Conservation (phyloP, 2,797 vertebrate genomes). For the Anomalospiza imberbis region DNA sequence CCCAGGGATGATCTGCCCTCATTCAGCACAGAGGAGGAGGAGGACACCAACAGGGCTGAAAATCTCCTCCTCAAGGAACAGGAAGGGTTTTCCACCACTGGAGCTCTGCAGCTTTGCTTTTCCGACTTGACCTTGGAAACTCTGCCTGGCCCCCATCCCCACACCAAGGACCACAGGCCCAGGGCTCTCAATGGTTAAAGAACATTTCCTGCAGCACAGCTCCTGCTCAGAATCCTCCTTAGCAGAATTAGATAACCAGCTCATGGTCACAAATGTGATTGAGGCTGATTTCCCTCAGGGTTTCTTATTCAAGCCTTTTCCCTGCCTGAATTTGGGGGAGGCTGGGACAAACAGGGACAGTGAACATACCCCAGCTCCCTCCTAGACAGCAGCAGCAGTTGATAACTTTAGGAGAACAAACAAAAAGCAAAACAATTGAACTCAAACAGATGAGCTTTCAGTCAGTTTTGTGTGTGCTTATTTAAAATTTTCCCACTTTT, state of each 20-base stretch:
- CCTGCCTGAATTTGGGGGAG: not conserved
- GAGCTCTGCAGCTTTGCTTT: not conserved
- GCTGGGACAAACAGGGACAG: rapidly evolving
- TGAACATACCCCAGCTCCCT: not conserved
- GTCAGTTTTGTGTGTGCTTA: not conserved
- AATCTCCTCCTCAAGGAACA: not conserved
- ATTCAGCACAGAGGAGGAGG: too few relatives aligned
- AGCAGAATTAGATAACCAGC: not conserved
- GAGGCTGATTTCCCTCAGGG: not conserved
- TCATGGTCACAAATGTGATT: rapidly evolving
- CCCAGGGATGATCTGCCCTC: too few relatives aligned
- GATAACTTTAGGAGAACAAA: not conserved
- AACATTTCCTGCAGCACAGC: not conserved
- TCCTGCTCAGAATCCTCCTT: not conserved
- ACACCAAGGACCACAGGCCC: not conserved
- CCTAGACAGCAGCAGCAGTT: not conserved
- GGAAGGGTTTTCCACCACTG: rapidly evolving
- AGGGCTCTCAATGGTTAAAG: not conserved
- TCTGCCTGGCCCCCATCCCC: not conserved
- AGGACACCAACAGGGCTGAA: not conserved
- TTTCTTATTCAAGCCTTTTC: not conserved
- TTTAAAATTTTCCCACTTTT: not conserved
- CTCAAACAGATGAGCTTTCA: not conserved
- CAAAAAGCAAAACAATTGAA: not conserved
- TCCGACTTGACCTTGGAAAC: not conserved